Percentiles rank a stretch among this genome's conserved stretches.
Conservation (phyloP, 2,113 vertebrate species). For the Leucopsar rothschildi region DNA sequence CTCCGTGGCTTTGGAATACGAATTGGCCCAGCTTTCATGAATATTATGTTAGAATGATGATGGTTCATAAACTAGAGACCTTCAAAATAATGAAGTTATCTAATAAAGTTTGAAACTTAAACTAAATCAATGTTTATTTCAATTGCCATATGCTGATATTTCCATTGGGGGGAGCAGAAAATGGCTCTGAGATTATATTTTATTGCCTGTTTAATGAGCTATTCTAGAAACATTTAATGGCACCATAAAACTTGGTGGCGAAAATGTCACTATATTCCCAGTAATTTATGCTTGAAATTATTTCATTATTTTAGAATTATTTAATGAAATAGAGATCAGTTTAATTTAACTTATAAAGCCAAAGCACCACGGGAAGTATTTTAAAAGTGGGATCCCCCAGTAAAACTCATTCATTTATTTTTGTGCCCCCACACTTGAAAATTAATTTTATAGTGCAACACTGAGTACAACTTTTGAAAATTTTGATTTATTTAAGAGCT, state of each 20-base stretch:
- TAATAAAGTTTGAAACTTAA: background rate
- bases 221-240: background rate
- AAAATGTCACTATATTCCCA: background rate
- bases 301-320: background rate
- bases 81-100: background rate
- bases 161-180: fast-evolving
- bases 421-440: background rate
- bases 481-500: background rate
- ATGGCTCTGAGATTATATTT: background rate
- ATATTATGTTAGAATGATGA: background rate
- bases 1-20: background rate
- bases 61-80: background rate
- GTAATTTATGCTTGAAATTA: background rate
- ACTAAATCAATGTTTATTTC: background rate
- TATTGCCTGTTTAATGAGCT: background rate
- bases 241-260: background rate
- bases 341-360: background rate
- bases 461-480: background rate
- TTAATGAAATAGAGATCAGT: background rate
- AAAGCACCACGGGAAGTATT: background rate
- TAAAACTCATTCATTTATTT: background rate
- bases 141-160: background rate
- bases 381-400: background rate
- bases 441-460: background rate
- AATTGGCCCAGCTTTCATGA: background rate